A percentile compares a stretch with the other conserved stretches of the same genome.
Conservation (phyloP, 2,113 vertebrate genomes). For the Lynx canadensis region DNA sequence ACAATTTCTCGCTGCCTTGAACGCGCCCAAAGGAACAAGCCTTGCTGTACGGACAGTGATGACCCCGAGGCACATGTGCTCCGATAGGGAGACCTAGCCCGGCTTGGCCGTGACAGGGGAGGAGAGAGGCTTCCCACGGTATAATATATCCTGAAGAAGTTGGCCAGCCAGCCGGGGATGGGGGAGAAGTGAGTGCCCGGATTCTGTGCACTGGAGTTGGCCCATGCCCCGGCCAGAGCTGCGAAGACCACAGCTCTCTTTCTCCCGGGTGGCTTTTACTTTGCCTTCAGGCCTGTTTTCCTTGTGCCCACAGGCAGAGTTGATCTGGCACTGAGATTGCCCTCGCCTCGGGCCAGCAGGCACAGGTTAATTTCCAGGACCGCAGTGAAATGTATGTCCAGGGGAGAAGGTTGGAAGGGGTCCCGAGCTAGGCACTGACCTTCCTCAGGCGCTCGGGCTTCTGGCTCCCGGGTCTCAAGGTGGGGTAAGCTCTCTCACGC, state of each 20-base stretch:
- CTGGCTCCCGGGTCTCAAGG: neutral
- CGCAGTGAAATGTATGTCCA: neutral
- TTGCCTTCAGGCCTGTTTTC: neutral
- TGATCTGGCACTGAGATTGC: neutral
- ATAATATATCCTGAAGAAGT: rapidly evolving
- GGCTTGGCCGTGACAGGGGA: rapidly evolving
- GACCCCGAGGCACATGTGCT: rapidly evolving
- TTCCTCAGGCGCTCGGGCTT: neutral
- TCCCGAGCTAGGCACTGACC: rapidly evolving
- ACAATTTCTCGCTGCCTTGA: neutral
- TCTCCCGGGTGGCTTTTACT: neutral
- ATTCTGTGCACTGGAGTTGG: neutral
- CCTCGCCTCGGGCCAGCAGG: neutral
- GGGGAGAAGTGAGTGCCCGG: too few relatives aligned
- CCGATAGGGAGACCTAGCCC: rapidly evolving
- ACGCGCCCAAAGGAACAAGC: rapidly evolving
- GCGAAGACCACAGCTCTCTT: rapidly evolving
- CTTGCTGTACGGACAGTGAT: neutral
- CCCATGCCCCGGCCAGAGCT: rapidly evolving
- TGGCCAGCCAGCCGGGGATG: too few relatives aligned
- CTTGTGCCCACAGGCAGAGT: neutral
- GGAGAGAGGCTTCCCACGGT: neutral
- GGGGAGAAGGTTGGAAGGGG: neutral
- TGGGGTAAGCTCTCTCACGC: neutral
- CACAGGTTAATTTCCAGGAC: neutral